These are phyloP conservation scores for Neuroterus valhalla DNA, from an alignment of 1,140 invertebrate species.

Conservation along the genomic window DNA sequence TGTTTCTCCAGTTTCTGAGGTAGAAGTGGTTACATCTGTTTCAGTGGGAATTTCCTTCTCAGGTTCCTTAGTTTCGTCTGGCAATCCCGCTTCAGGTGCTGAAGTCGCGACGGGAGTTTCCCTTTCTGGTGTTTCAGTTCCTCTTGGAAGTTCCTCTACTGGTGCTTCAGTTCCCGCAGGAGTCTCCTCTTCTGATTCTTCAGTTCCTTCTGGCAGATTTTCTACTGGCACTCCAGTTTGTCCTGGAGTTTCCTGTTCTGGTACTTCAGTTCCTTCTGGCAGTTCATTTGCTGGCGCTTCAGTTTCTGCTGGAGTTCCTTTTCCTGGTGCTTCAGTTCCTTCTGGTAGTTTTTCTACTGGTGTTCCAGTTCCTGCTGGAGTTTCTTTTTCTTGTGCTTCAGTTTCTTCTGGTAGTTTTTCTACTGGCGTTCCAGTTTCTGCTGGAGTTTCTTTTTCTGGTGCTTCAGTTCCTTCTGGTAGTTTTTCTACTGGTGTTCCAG, in stretches of 20 bases:
- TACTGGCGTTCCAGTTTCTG: no score
- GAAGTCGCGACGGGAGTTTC: slow-evolving; percentile 29
- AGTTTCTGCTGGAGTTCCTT: slow-evolving; percentile 39
- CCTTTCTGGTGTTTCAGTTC: slow-evolving; percentile 41
- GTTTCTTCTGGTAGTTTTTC: slow-evolving; percentile 44
- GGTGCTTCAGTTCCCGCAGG: slow-evolving; percentile 39
- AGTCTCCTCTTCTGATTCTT: slow-evolving; percentile 28
- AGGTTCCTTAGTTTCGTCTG: slow-evolving; percentile 29
- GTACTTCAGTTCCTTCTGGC: slow-evolving; percentile 39
- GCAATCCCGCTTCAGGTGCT: slow-evolving; percentile 5
- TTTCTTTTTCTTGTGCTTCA: slow-evolving; percentile 31
- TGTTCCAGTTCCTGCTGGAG: slow-evolving; percentile 39
- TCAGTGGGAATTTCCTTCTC: slow-evolving; percentile 37
- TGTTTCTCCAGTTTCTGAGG: slow-evolving; percentile 42
- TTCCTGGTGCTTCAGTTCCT: slow-evolving; percentile 39
- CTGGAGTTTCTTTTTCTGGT: no score
- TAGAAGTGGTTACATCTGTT: slow-evolving; percentile 37
- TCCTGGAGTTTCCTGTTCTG: slow-evolving; percentile 37
- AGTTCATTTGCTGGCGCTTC: slow-evolving; percentile 28
- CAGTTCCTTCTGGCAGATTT: slow-evolving; percentile 42
- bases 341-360: slow-evolving; percentile 24
- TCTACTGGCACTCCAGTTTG: slow-evolving; percentile 27
- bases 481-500: no score
- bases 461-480: slow-evolving; percentile 38
- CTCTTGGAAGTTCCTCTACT: slow-evolving; percentile 28